Conservation (phyloP, 2,113 vertebrate species). For the Petroica traversi region DNA sequence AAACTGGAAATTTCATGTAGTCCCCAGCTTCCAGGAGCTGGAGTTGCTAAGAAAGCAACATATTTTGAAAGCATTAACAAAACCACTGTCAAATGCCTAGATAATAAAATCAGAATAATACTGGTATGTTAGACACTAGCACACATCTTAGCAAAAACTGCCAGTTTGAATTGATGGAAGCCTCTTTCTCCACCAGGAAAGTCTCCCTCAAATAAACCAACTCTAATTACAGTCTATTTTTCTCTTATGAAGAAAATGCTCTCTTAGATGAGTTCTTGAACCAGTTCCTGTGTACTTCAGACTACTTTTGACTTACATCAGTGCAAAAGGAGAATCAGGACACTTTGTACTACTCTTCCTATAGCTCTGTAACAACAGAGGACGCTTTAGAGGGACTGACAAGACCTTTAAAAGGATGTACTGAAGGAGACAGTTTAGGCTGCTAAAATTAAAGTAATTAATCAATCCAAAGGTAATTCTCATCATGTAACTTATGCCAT, state of each 20-base stretch:
- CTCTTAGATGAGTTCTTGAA: neutral
- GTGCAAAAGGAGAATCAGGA: conserved; percentile 8
- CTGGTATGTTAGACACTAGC: neutral
- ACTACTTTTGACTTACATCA: neutral
- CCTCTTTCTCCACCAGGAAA: neutral
- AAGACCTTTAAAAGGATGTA: neutral
- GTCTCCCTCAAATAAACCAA: neutral
- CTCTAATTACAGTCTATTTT: neutral
- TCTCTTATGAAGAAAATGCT: neutral
- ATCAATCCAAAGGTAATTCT: neutral
- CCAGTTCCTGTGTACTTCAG: neutral
- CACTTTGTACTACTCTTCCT: neutral
- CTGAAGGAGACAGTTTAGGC: neutral
- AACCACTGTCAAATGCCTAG: neutral
- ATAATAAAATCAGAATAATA: neutral
- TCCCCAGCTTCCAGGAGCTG: neutral
- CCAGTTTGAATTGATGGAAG: neutral
- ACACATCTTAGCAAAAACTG: neutral
- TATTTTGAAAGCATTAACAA: neutral
- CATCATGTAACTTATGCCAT: neutral
- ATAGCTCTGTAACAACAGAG: neutral
- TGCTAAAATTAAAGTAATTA: conserved; percentile 2
- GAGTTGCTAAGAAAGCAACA: neutral
- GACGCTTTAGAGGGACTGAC: neutral
- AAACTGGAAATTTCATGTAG: neutral